phyloP scores from a whole-genome alignment of 2,888 invertebrate species.

The Netelia fuscicornis region DNA sequence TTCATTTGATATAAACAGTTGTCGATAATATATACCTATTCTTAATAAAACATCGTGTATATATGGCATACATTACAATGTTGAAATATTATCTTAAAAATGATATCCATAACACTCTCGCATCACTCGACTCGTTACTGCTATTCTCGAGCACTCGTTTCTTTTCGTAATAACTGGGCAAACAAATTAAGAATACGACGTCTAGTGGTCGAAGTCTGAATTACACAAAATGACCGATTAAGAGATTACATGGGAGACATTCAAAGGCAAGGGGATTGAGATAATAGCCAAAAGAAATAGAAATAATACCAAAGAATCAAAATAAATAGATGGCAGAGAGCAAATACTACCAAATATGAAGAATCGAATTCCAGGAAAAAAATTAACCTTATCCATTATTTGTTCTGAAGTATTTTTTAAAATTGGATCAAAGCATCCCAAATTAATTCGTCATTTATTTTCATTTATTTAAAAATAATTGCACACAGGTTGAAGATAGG shows the following conservation, averaged over 20 bases:
- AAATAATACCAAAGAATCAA: too few relatives aligned
- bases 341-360: too few relatives aligned
- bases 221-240: slow-evolving; percentile 16
- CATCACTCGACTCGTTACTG: slow-evolving; percentile 69
- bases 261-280: too few relatives aligned
- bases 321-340: too few relatives aligned
- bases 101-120: slow-evolving; percentile 16
- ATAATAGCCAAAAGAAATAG: too few relatives aligned
- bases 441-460: too few relatives aligned
- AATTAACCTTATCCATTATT: too few relatives aligned
- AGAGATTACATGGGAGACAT: too few relatives aligned
- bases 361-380: too few relatives aligned
- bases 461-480: too few relatives aligned
- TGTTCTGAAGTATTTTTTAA: too few relatives aligned
- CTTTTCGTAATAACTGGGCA: slow-evolving; percentile 32
- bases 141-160: slow-evolving; percentile 48
- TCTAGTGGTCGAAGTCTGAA: not conserved
- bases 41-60: slow-evolving; percentile 46
- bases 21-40: slow-evolving; percentile 23
- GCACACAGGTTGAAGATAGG: not conserved
- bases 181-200: not conserved
- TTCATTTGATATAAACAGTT: slow-evolving; percentile 34
- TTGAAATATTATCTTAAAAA: slow-evolving; percentile 64
- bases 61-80: slow-evolving; percentile 62
- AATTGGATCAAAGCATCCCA: too few relatives aligned